Percentiles rank a stretch among this genome's conserved stretches.
Evolutionary conservation across 2,888 invertebrate genomes (phyloP).

Genomic region (Nineta flava): DNA sequence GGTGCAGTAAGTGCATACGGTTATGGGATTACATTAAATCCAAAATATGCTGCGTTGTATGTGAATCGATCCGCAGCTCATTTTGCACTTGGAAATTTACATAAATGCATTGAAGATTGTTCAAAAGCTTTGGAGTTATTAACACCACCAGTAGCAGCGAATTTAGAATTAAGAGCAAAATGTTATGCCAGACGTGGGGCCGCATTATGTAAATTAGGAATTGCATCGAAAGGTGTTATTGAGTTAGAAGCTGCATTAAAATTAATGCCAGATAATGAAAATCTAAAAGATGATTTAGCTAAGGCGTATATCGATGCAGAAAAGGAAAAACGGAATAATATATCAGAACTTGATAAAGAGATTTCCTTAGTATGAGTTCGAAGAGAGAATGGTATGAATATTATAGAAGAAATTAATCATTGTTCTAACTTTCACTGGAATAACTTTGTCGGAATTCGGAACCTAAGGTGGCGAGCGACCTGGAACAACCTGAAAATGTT

Average conservation of each 20-base stretch:
- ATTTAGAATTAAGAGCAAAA: slow-evolving; percentile 50
- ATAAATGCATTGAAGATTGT: slow-evolving; percentile 38
- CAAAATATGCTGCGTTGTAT: slow-evolving; percentile 55
- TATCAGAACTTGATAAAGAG: neutral
- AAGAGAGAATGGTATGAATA: too few species aligned
- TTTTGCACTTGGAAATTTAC: slow-evolving; percentile 55
- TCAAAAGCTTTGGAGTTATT: slow-evolving; percentile 57
- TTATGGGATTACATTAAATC: slow-evolving; percentile 58
- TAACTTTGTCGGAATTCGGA: too few species aligned
- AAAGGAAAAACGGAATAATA: neutral
- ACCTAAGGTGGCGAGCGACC: too few species aligned
- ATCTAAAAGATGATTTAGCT: slow-evolving; percentile 38
- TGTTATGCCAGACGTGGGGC: slow-evolving; percentile 61
- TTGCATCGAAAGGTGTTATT: slow-evolving; percentile 49
- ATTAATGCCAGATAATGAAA: slow-evolving; percentile 44
- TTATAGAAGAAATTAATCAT: too few species aligned
- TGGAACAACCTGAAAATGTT: too few species aligned
- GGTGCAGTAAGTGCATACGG: slow-evolving; percentile 71
- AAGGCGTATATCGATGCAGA: neutral
- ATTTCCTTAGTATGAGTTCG: too few species aligned
- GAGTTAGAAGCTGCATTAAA: slow-evolving; percentile 61
- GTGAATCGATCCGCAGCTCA: slow-evolving; percentile 69
- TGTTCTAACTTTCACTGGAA: too few species aligned
- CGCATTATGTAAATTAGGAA: slow-evolving; percentile 52
- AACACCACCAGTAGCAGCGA: slow-evolving; percentile 53